A percentile compares a stretch with the other conserved stretches of the same genome.
These are phyloP conservation scores for Phalacrocorax pelagicus DNA, from an alignment of 2,113 vertebrate genomes.

Conservation along the genomic window DNA sequence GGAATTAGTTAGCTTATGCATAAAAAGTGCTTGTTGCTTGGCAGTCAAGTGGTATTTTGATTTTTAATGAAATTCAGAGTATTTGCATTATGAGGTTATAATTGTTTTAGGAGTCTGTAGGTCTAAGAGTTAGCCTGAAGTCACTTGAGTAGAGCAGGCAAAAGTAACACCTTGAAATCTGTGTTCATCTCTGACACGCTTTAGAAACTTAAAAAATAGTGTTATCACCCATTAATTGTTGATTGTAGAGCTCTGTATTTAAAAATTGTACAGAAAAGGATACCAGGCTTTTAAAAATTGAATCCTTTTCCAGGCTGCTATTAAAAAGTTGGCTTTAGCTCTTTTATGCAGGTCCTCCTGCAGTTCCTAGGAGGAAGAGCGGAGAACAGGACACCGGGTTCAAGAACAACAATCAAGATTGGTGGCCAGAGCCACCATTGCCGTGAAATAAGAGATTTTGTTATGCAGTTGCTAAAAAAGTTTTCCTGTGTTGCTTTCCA, in stretches of 20 bases:
- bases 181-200: background rate
- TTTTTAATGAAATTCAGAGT: constrained; percentile 33
- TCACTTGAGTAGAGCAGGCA: background rate
- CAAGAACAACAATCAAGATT: background rate
- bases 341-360: background rate
- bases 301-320: background rate
- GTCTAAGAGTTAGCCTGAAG: background rate
- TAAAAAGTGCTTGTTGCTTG: constrained; percentile 3
- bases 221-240: background rate
- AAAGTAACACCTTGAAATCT: background rate
- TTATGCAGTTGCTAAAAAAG: background rate
- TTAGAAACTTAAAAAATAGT: background rate
- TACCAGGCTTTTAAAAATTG: background rate
- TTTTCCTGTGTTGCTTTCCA: background rate
- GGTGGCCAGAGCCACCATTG: background rate
- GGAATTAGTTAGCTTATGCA: constrained; percentile 10
- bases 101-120: background rate
- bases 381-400: background rate
- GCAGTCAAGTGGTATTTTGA: constrained; percentile 37
- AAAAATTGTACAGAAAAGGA: background rate
- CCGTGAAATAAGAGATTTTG: background rate
- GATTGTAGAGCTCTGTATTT: background rate
- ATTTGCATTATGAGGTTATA: background rate
- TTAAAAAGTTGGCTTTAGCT: background rate
- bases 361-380: background rate